Evolutionary conservation across 1,140 invertebrate species (phyloP).

Genomic region (Pemphigus obesinymphae): DNA sequence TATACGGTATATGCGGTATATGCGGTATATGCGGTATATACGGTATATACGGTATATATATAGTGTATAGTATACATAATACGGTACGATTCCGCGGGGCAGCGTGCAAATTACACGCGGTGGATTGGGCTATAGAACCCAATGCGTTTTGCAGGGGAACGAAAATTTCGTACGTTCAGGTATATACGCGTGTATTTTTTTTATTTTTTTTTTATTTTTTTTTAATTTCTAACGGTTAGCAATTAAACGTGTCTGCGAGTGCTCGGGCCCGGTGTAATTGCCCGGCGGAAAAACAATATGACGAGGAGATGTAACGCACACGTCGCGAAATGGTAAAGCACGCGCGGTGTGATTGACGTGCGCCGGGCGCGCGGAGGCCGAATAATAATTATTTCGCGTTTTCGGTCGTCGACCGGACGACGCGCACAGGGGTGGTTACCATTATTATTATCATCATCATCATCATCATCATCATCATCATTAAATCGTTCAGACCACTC

Average conservation of each 20-base stretch:
- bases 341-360: slow-evolving; percentile 21
- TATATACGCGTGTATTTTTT: neutral
- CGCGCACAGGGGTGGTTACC: too few species aligned
- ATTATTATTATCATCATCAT: too few species aligned
- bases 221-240: neutral
- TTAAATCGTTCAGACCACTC: too few species aligned
- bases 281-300: neutral
- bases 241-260: slow-evolving; percentile 32
- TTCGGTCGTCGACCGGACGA: too few species aligned
- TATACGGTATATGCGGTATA: neutral
- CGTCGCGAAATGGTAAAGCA: slow-evolving; percentile 18
- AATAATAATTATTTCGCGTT: neutral
- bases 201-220: too few species aligned
- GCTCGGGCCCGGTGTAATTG: too few species aligned
- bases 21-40: too few species aligned
- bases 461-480: too few species aligned
- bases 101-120: slow-evolving; percentile 10
- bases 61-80: neutral
- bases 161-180: neutral
- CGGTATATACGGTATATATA: neutral
- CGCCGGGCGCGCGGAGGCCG: neutral
- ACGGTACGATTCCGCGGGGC: neutral
- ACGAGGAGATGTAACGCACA: neutral
- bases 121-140: neutral
- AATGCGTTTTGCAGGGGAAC: too few species aligned